Evolutionary conservation across 2,797 vertebrate species (phyloP).

Genomic region (Leptatherina wallacei): DNA sequence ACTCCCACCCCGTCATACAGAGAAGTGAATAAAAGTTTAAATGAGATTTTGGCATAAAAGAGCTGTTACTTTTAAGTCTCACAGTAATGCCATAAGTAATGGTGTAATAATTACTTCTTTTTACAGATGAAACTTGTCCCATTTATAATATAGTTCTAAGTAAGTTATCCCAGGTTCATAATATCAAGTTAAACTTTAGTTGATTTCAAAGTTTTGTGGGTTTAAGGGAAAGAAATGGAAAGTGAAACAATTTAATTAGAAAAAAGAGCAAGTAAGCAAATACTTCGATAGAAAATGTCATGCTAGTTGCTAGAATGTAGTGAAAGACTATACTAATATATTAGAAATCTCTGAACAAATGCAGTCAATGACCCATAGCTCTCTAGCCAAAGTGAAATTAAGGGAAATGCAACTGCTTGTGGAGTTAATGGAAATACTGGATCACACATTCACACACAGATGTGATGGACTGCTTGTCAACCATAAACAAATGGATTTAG

Average conservation of each 20-base stretch:
- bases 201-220: not conserved
- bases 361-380: not conserved
- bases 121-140: too few relatives aligned
- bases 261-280: not conserved
- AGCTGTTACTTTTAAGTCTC: not conserved
- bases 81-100: too few relatives aligned
- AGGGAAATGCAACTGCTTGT: not conserved
- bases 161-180: not conserved
- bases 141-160: not conserved
- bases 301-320: not conserved
- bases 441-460: not conserved
- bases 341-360: not conserved
- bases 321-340: not conserved
- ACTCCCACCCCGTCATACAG: not conserved
- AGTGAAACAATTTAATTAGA: not conserved
- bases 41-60: not conserved
- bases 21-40: not conserved
- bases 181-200: not conserved
- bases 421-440: not conserved
- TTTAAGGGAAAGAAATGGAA: not conserved
- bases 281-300: not conserved
- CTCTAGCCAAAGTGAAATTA: not conserved
- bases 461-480: too few relatives aligned
- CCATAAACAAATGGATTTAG: too few relatives aligned
- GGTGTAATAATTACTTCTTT: too few relatives aligned